Evolutionary conservation across 1,140 invertebrate genomes (phyloP), one percentile per base, ranked within the genome.

Genomic region (Medauroidea extradentata): DNA sequence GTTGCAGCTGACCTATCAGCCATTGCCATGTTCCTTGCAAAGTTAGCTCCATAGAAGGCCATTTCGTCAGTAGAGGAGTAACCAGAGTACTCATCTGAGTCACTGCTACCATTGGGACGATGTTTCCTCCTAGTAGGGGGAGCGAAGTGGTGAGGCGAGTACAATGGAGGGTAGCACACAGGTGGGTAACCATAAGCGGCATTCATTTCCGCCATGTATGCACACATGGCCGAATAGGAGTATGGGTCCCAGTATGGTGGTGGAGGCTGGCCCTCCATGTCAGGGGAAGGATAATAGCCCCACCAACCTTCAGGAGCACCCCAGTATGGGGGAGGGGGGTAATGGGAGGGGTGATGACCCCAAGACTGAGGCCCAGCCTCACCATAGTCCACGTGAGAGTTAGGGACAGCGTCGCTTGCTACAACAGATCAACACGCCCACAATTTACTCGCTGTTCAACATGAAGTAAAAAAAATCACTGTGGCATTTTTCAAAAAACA

Each of bases 31-130:
- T 43, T 27, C 16, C 18, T 44, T 25, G 29, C 44, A 57, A 50
- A 57, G 19, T 57, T 57, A 21, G 67, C 60, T 13, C 64, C 63
- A 57, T 74, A 75, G 41, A 69, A 72, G 4, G 69, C 65, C 71
- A 75, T 75, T 68, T 78, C 75, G 61, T 78, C 75, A 16, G 63
- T 71, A 3, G 75, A 78, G 13, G 71, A 77, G 63, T 78, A 78
- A 7, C 73, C 73, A 42, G 63, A 69, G 39, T 65, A 58, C 43
- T 75, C 74, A 50, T 76, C 73, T 16, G 64, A 66, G 55, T 77
- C 75, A 44, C 63, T 69, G 34, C 53, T 39, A 29, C 54, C 46
- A 42, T 53, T 53, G 23, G 29, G 48, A 0, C 64, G 63, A 54
- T 63, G 59, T 19, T 51, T 24, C 0, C 65, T 59, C 50, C 67